These are phyloP conservation scores for Temnothorax curvispinosus DNA, from an alignment of 1,140 invertebrate species.

Conservation along the genomic window DNA sequence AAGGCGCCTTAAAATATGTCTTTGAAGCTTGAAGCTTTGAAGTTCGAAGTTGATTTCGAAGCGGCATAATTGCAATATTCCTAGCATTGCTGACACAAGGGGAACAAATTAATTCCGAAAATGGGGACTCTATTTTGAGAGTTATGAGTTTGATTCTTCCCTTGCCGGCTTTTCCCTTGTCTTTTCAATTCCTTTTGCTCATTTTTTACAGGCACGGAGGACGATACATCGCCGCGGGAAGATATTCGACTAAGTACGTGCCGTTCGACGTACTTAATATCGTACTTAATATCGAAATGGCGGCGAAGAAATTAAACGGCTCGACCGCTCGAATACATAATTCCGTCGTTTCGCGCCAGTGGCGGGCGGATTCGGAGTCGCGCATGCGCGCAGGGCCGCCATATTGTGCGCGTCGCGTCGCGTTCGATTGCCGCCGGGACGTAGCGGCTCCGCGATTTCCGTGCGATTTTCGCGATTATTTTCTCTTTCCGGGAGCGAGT, in stretches of 20 bases:
- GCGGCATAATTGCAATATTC: too few relatives aligned
- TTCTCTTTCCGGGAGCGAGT: background rate
- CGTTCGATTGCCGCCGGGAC: background rate
- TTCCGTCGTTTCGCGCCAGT: background rate
- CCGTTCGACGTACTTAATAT: background rate
- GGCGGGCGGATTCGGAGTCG: background rate
- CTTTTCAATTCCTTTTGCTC: background rate
- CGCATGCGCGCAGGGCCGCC: background rate
- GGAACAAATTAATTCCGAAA: too few relatives aligned
- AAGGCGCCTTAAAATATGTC: too few relatives aligned
- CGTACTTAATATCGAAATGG: too few relatives aligned
- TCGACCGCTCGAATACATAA: too few relatives aligned
- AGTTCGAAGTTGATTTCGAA: too few relatives aligned
- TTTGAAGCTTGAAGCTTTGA: too few relatives aligned
- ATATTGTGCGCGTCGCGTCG: background rate
- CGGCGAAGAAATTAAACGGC: background rate
- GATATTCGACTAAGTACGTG: too few relatives aligned
- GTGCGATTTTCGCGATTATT: background rate
- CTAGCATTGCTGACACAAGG: too few relatives aligned
- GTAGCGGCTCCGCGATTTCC: background rate
- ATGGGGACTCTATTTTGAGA: too few relatives aligned
- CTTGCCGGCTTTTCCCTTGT: too few relatives aligned
- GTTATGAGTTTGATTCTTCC: too few relatives aligned
- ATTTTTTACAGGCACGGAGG: background rate
- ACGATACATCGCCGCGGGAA: background rate